Percentiles rank a stretch among this genome's conserved stretches.
These are phyloP conservation scores for Hyla sarda DNA, from an alignment of 2,113 vertebrate species.

Conservation along the genomic window DNA sequence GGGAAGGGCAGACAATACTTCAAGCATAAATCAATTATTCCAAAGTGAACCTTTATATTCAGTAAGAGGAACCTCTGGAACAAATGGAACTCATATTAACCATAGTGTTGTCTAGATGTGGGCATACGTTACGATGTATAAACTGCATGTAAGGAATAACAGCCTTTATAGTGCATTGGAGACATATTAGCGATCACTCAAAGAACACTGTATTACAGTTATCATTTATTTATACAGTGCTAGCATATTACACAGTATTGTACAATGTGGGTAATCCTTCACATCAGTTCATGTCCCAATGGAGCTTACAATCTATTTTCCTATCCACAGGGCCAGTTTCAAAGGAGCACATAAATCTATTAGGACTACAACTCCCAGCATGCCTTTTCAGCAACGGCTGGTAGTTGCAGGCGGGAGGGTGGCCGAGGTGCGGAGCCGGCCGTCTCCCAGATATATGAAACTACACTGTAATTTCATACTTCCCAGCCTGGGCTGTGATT, in stretches of 20 bases:
- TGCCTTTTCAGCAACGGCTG: too few species aligned
- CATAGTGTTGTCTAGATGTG: neutral
- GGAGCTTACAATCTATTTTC: constrained; percentile 20
- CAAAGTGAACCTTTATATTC: constrained; percentile 21
- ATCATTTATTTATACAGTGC: constrained; percentile 14
- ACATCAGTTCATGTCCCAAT: neutral
- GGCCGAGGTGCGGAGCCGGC: too few species aligned
- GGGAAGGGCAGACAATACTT: constrained; percentile 35
- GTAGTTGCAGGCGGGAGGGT: too few species aligned
- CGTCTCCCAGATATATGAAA: too few species aligned
- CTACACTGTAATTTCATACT: too few species aligned
- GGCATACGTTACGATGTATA: neutral
- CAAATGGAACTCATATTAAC: neutral
- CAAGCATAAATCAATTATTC: constrained; percentile 40
- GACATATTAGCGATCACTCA: neutral
- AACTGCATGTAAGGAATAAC: neutral
- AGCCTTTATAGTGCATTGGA: neutral
- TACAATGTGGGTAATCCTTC: neutral
- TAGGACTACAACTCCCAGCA: too few species aligned
- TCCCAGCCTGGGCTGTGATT: too few species aligned
- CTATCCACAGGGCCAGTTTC: neutral
- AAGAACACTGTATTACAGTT: neutral
- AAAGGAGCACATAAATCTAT: neutral
- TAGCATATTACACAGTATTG: neutral
- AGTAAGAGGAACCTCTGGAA: neutral